phyloP scores from a whole-genome alignment of 2,113 vertebrate genomes.

The Otis tarda region DNA sequence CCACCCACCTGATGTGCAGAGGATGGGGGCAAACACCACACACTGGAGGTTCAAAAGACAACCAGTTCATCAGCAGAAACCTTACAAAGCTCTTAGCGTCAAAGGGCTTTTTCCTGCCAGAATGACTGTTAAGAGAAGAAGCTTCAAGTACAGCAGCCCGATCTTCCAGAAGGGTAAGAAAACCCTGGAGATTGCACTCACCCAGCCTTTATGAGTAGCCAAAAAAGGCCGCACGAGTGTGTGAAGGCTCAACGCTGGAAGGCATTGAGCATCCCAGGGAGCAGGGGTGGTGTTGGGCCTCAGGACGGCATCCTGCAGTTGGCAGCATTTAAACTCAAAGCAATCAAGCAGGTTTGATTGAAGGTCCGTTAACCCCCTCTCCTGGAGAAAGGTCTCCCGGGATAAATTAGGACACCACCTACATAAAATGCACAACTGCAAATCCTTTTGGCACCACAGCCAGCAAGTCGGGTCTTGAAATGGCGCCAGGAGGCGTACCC shows the following conservation, averaged over 20 bases:
- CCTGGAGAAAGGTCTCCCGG: neutral
- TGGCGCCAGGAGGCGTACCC: fast-evolving
- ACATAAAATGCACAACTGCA: neutral
- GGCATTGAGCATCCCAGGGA: fast-evolving
- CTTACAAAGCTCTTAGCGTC: neutral
- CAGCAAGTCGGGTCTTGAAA: neutral
- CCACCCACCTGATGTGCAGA: neutral
- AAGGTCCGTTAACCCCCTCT: neutral
- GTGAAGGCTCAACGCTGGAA: neutral
- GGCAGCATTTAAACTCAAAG: neutral
- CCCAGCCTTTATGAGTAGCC: neutral
- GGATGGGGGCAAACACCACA: neutral
- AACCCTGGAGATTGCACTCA: neutral
- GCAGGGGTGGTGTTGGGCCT: neutral
- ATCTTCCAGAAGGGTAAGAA: neutral
- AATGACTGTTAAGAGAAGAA: neutral
- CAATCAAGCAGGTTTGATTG: neutral
- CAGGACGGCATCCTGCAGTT: fast-evolving
- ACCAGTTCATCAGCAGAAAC: neutral
- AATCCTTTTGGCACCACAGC: neutral
- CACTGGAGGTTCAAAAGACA: neutral
- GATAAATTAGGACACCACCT: neutral
- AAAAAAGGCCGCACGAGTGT: neutral
- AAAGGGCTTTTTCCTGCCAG: neutral
- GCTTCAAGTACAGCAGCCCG: neutral